Evolutionary conservation across 2,797 vertebrate species (phyloP).

Genomic region (Poecilia gillii): DNA sequence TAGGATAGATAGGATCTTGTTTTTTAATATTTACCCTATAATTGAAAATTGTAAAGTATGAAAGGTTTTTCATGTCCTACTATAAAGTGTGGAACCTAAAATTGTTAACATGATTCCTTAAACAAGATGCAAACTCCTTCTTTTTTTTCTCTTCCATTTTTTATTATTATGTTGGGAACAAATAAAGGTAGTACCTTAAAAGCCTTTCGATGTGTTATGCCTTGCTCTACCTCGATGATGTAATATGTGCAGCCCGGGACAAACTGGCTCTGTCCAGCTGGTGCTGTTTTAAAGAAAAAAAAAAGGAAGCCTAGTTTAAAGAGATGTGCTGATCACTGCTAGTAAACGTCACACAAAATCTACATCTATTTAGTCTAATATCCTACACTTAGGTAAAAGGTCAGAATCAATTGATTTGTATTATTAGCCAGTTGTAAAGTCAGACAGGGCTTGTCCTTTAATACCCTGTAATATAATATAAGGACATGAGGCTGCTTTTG

Average conservation of each 20-base stretch:
- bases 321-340: constrained; percentile 34
- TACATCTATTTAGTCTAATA: constrained; percentile 11
- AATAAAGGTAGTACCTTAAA: constrained; percentile 21
- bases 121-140: background rate
- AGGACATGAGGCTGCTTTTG: constrained; percentile 62
- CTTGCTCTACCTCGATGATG: constrained; percentile 61
- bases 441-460: constrained; percentile 59
- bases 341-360: constrained; percentile 40
- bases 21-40: background rate
- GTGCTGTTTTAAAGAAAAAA: constrained; percentile 14
- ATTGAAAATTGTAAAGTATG: background rate
- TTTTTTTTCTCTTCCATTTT: background rate
- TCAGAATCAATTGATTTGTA: constrained; percentile 58
- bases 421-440: constrained; percentile 65
- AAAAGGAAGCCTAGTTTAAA: constrained; percentile 28
- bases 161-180: constrained; percentile 22
- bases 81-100: background rate
- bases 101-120: background rate
- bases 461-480: constrained; percentile 72
- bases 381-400: constrained; percentile 26
- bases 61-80: background rate
- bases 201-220: constrained; percentile 44
- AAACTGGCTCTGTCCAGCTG: constrained; percentile 64
- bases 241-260: constrained; percentile 52
- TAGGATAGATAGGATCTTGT: background rate